Conservation (phyloP, 2,888 invertebrate species). For the Archips crataeganus region DNA sequence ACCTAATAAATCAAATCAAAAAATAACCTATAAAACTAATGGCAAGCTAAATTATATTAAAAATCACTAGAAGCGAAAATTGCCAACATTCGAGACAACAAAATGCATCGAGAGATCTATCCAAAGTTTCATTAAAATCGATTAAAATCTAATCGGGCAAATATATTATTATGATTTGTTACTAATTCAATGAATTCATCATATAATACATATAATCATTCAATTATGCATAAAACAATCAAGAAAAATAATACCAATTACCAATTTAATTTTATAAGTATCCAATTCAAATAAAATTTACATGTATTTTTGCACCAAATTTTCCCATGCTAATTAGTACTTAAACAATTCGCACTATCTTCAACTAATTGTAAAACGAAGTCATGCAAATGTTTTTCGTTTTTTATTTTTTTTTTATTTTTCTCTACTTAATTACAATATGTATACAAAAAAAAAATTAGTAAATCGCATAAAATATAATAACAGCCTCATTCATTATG, state of each 20-base stretch:
- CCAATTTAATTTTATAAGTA: not conserved
- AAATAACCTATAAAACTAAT: constrained; percentile 24
- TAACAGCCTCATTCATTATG: constrained; percentile 35
- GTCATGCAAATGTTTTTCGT: constrained; percentile 36
- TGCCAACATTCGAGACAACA: constrained; percentile 40
- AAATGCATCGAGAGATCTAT: constrained; percentile 42
- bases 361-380: constrained; percentile 27
- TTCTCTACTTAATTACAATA: constrained; percentile 19
- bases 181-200: not conserved
- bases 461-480: constrained; percentile 16
- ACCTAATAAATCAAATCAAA: constrained; percentile 9
- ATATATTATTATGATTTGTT: not conserved
- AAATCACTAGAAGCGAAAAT: constrained; percentile 37
- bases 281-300: not conserved
- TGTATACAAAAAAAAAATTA: constrained; percentile 15
- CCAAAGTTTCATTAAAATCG: constrained; percentile 2
- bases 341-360: constrained; percentile 12
- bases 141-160: not conserved
- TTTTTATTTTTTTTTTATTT: constrained; percentile 25
- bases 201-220: not conserved
- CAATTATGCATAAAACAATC: not conserved
- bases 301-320: constrained; percentile 29
- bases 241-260: not conserved
- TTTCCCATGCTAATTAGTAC: constrained; percentile 26
- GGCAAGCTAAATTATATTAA: constrained; percentile 38